These are phyloP conservation scores for Micropoecilia bifurca DNA, from an alignment of 2,797 vertebrate species.

Conservation along the genomic window DNA sequence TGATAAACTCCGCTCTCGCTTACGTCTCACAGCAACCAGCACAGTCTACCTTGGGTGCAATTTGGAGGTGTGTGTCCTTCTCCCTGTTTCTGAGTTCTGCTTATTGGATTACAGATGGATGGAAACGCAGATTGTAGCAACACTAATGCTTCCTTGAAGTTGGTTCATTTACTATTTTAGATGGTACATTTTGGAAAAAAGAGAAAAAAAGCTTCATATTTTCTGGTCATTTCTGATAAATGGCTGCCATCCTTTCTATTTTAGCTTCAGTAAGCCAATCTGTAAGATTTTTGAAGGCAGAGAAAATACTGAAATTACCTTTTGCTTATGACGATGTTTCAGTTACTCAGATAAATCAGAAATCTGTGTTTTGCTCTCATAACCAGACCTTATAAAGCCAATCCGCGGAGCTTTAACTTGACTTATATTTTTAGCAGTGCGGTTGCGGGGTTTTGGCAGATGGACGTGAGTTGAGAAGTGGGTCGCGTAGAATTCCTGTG, in stretches of 20 bases:
- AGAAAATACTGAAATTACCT: not conserved
- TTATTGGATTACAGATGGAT: not conserved
- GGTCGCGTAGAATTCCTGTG: constrained; percentile 58
- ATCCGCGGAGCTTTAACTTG: constrained; percentile 5
- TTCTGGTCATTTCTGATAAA: not conserved
- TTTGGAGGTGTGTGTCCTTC: not conserved
- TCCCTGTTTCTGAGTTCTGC: not conserved
- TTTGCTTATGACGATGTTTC: constrained; percentile 8
- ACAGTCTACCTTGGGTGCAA: not conserved
- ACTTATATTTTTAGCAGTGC: constrained; percentile 10
- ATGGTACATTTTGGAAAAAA: too few species aligned
- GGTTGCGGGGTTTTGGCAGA: constrained; percentile 35
- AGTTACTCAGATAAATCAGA: constrained; percentile 14
- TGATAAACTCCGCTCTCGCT: not conserved
- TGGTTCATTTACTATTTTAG: not conserved
- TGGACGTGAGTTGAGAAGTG: constrained; percentile 48
- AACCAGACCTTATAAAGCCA: constrained; percentile 32
- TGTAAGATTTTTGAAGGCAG: not conserved
- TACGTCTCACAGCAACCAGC: not conserved
- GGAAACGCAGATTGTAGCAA: not conserved
- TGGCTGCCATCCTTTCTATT: not conserved
- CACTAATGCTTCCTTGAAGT: not conserved
- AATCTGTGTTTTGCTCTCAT: constrained; percentile 11
- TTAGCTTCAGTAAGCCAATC: not conserved
- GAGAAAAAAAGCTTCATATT: not conserved